Conservation (phyloP, 1,140 invertebrate species). For the Akabosia matsudoensis region DNA sequence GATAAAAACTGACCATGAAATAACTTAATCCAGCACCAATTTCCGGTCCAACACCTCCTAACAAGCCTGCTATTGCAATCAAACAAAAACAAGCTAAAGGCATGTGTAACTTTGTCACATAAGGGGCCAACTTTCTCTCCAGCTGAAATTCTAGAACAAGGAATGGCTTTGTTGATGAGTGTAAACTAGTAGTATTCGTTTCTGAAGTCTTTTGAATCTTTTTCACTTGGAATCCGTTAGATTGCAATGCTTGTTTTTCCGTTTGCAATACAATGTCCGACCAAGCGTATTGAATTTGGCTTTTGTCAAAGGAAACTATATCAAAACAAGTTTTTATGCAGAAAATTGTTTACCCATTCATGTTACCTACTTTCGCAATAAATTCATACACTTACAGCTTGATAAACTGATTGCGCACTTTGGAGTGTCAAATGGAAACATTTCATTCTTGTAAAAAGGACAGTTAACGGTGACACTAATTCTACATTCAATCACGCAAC, state of each 20-base stretch:
- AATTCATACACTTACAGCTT: constrained; percentile 5
- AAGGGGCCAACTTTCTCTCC: background rate
- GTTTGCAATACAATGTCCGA: background rate
- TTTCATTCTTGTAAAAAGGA: background rate
- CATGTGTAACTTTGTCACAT: background rate
- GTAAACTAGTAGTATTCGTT: background rate
- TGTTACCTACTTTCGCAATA: no score
- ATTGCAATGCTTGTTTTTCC: background rate
- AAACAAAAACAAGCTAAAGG: background rate
- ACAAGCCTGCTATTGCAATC: background rate
- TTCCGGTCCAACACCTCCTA: background rate
- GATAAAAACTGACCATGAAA: background rate
- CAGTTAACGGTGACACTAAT: background rate
- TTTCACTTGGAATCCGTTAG: background rate
- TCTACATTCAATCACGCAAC: no score
- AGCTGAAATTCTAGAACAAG: background rate
- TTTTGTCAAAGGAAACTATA: background rate
- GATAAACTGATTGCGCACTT: background rate
- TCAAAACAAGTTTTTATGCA: background rate
- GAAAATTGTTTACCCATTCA: no score
- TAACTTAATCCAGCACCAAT: background rate
- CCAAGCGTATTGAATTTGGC: background rate
- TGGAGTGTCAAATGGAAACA: background rate
- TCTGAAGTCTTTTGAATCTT: background rate
- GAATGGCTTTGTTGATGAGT: background rate